Conservation (phyloP, 2,888 invertebrate species). For the Himalopsyche japonica region DNA sequence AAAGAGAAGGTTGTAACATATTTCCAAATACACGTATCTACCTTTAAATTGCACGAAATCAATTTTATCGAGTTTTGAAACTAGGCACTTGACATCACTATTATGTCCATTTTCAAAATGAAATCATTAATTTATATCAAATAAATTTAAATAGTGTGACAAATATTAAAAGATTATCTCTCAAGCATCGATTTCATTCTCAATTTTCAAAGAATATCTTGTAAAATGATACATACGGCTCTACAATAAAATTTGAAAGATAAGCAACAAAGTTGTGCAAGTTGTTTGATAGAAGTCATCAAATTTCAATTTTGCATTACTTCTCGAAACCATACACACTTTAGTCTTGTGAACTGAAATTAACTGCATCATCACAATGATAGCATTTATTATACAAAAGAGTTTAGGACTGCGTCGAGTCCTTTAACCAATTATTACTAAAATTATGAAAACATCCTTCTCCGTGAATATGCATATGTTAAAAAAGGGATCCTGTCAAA, state of each 20-base stretch:
- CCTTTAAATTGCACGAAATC: too few species aligned
- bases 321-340: background rate
- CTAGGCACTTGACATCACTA: too few species aligned
- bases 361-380: background rate
- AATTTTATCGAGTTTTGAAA: too few species aligned
- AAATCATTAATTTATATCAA: too few species aligned
- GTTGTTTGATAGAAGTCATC: background rate
- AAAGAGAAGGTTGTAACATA: too few species aligned
- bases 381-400: background rate
- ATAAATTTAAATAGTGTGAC: too few species aligned
- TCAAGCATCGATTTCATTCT: too few species aligned
- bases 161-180: too few species aligned
- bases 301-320: background rate
- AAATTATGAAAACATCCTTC: background rate
- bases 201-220: background rate
- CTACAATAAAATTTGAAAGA: background rate
- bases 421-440: background rate
- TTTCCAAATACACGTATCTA: too few species aligned
- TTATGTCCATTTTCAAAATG: too few species aligned
- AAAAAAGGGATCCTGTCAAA: background rate
- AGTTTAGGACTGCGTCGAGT: background rate
- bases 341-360: background rate
- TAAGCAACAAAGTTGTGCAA: too few species aligned
- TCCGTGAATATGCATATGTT: background rate
- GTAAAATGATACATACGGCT: background rate